Percentiles rank a stretch among this genome's conserved stretches.
Evolutionary conservation across 2,113 vertebrate genomes (phyloP).

Genomic region (Bothrops jararaca): DNA sequence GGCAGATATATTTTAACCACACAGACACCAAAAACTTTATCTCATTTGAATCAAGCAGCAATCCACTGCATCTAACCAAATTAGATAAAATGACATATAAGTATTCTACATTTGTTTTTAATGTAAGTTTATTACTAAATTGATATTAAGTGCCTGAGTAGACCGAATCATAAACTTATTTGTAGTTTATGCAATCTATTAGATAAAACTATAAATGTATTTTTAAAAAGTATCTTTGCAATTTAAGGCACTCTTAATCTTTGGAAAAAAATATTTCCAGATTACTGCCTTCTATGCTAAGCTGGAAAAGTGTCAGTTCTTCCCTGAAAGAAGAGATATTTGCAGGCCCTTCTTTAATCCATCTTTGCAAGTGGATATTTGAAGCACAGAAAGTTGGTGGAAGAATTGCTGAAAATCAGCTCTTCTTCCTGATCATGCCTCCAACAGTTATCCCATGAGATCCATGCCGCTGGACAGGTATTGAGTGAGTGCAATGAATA

Average conservation of each 20-base stretch:
- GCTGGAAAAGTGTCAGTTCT: not conserved
- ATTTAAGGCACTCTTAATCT: not conserved
- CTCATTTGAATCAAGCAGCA: slow-evolving; percentile 62
- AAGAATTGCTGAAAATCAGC: not conserved
- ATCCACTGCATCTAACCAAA: slow-evolving; percentile 55
- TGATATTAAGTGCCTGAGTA: not conserved
- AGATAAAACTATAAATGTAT: not conserved
- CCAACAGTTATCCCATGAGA: not conserved
- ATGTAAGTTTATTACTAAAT: not conserved
- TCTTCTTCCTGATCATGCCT: not conserved
- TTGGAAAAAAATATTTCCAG: not conserved
- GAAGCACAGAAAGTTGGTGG: not conserved
- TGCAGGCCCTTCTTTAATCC: not conserved
- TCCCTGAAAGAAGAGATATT: not conserved
- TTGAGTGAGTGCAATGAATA: not conserved
- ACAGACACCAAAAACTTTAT: slow-evolving; percentile 61
- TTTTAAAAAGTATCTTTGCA: not conserved
- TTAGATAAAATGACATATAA: slow-evolving; percentile 44
- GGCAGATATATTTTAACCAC: slow-evolving; percentile 46
- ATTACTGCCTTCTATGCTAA: not conserved
- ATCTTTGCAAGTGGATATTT: not conserved
- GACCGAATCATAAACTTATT: not conserved
- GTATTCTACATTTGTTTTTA: not conserved
- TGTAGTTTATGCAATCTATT: not conserved
- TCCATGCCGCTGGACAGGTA: not conserved